Conservation (phyloP, 1,140 invertebrate genomes). For the Whitmania pigra region DNA sequence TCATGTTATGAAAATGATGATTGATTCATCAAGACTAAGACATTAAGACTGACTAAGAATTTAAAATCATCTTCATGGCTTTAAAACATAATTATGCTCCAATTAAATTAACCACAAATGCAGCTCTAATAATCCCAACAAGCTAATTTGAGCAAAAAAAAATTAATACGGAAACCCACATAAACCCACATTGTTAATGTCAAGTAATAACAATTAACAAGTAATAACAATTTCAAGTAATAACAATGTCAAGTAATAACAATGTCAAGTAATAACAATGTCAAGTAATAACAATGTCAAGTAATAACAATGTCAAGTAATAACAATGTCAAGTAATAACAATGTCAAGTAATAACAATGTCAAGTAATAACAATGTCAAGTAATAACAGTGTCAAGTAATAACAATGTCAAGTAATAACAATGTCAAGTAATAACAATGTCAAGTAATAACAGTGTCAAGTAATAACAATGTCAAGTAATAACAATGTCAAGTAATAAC, state of each 20-base stretch:
- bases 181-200: too few relatives aligned
- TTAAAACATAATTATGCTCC: too few relatives aligned
- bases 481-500: background rate
- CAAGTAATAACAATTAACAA: background rate
- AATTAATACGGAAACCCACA: background rate
- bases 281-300: background rate
- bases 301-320: background rate
- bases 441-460: background rate
- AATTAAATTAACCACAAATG: background rate
- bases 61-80: too few relatives aligned
- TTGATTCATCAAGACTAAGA: too few relatives aligned
- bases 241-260: background rate
- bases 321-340: background rate
- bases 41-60: too few relatives aligned
- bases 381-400: background rate
- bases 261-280: background rate
- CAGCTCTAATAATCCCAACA: too few relatives aligned
- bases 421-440: background rate
- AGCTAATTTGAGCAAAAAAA: too few relatives aligned
- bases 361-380: background rate
- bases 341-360: background rate
- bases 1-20: too few relatives aligned
- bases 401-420: background rate
- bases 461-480: background rate
- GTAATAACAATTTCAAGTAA: too few relatives aligned